These are phyloP conservation scores for Poecilia latipinna DNA, from an alignment of 2,113 vertebrate genomes.

Conservation along the genomic window DNA sequence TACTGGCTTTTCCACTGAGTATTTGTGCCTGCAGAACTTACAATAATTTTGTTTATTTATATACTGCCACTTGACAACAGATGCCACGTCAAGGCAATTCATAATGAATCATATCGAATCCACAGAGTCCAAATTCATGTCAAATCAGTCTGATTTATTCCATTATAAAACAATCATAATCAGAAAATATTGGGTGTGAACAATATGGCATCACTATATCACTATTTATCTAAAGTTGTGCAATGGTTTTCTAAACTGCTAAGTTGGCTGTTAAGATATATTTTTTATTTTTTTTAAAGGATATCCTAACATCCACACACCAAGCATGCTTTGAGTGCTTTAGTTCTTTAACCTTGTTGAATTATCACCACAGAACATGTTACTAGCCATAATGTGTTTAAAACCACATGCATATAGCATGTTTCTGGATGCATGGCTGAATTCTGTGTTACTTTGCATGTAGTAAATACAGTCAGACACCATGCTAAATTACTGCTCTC, in stretches of 20 bases:
- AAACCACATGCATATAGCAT: background rate
- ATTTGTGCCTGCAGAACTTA: background rate
- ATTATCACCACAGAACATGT: too few species aligned
- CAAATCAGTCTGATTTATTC: too few species aligned
- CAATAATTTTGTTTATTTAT: background rate
- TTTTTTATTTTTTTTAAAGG: background rate
- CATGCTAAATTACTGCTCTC: slow-evolving; percentile 73
- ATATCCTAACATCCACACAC: background rate
- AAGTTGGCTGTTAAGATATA: too few species aligned
- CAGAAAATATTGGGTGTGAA: too few species aligned
- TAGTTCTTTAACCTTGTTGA: background rate
- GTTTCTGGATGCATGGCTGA: slow-evolving; percentile 63
- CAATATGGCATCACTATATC: too few species aligned
- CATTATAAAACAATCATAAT: too few species aligned
- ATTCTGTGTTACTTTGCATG: slow-evolving; percentile 77
- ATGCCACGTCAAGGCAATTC: too few species aligned
- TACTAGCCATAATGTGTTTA: too few species aligned
- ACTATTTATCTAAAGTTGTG: too few species aligned
- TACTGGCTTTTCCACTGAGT: background rate
- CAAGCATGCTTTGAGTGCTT: background rate
- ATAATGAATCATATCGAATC: too few species aligned
- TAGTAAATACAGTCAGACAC: slow-evolving; percentile 80
- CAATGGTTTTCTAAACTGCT: too few species aligned
- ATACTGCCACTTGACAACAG: background rate
- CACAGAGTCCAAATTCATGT: too few species aligned